Conservation (phyloP, 1,140 invertebrate genomes). For the Goniozus legneri region DNA sequence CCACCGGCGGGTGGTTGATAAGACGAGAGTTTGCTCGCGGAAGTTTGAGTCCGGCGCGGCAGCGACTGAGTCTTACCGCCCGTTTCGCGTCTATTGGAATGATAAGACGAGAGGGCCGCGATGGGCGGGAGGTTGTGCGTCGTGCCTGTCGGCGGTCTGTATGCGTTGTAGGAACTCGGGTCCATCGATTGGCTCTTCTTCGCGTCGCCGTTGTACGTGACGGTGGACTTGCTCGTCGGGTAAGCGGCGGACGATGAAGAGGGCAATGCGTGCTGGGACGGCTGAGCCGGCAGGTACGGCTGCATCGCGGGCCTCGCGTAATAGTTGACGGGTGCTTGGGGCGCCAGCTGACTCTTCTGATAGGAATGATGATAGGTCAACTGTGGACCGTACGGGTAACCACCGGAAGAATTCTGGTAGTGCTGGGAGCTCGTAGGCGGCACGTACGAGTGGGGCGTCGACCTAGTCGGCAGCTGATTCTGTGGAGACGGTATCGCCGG, state of each 20-base stretch:
- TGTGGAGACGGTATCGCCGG: conserved; percentile 13
- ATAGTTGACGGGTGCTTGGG: conserved; percentile 12
- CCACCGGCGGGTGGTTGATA: conserved; percentile 16
- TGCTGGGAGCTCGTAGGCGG: conserved; percentile 31
- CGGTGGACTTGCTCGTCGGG: conserved; percentile 24
- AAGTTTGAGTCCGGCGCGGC: conserved; percentile 6
- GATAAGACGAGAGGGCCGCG: conserved; percentile 52
- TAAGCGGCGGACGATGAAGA: conserved; percentile 11
- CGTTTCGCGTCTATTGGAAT: conserved; percentile 43
- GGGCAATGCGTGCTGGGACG: conserved; percentile 11
- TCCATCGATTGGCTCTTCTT: conserved; percentile 27
- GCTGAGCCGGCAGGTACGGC: conserved; percentile 21
- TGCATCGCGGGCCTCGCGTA: conserved; percentile 22
- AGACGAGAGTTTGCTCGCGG: conserved; percentile 15
- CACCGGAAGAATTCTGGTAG: conserved; percentile 28
- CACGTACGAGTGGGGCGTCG: conserved; percentile 33
- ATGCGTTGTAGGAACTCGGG: conserved; percentile 25
- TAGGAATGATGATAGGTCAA: conserved; percentile 49
- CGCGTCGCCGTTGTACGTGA: conserved; percentile 38
- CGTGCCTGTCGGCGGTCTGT: conserved; percentile 29
- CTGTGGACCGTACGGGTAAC: conserved; percentile 35
- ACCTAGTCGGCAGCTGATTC: too few species aligned
- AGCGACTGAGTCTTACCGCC: conserved; percentile 29
- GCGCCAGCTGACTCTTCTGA: conserved; percentile 30
- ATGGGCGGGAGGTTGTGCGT: conserved; percentile 57